Conservation (phyloP, 2,797 vertebrate species). For the Sus cebifrons region DNA sequence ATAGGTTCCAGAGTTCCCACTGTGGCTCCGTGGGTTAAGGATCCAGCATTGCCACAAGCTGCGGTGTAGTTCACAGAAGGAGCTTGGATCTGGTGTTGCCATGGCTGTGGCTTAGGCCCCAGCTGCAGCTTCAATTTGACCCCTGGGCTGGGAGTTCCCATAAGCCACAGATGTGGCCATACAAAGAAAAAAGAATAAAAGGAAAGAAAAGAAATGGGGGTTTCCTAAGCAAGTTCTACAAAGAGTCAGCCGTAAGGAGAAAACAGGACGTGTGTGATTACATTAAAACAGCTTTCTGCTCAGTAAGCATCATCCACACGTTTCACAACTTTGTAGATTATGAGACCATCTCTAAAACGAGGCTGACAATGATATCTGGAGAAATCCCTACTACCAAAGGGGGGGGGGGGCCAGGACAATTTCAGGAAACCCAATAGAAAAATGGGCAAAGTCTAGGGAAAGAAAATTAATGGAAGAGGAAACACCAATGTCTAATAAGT, state of each 20-base stretch:
- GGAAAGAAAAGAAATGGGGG: no score
- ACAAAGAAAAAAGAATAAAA: no score
- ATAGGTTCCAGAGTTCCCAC: not conserved
- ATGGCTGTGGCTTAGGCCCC: no score
- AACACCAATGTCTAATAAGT: slow-evolving; percentile 31
- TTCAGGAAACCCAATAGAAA: slow-evolving; percentile 40
- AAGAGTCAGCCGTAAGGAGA: not conserved
- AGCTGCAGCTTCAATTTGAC: no score
- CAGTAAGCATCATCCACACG: not conserved
- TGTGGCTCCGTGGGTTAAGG: no score
- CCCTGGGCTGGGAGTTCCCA: no score
- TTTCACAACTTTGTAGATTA: not conserved
- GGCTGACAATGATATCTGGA: not conserved
- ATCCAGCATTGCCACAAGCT: no score
- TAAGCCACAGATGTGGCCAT: no score
- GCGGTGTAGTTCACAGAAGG: no score
- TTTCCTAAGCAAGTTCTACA: slow-evolving; percentile 6
- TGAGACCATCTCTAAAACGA: not conserved
- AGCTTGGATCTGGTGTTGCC: no score
- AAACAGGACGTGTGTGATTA: not conserved
- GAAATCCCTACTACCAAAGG: not conserved
- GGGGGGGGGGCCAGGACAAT: not conserved
- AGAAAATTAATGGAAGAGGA: slow-evolving; percentile 65
- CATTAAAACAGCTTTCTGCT: not conserved
- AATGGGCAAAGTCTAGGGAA: not conserved